Evolutionary conservation across 2,888 invertebrate genomes (phyloP).

Genomic region (Drosophila subsilvestris): DNA sequence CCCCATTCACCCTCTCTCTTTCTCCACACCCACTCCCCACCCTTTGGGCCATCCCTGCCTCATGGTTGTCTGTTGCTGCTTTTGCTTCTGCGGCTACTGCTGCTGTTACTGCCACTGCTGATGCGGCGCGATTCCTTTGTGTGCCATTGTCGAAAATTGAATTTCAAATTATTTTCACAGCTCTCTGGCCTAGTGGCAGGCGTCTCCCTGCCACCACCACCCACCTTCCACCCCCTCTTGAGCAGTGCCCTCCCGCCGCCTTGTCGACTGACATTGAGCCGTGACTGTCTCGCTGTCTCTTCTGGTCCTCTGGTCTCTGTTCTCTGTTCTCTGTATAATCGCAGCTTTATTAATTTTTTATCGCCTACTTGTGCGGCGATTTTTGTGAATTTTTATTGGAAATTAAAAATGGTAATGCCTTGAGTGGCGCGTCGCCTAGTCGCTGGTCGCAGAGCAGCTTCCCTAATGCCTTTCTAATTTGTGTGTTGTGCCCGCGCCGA

Average conservation of each 20-base stretch:
- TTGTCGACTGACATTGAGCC: constrained; percentile 64
- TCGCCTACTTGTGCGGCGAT: constrained; percentile 77
- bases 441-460: not conserved
- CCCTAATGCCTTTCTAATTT: constrained; percentile 73
- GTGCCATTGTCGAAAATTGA: constrained; percentile 80
- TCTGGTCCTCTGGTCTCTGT: constrained; percentile 39
- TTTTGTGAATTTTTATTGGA: constrained; percentile 78
- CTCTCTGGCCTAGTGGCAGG: constrained; percentile 55
- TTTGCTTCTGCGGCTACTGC: not conserved
- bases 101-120: constrained; percentile 24
- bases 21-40: not conserved
- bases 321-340: constrained; percentile 64
- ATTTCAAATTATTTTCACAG: constrained; percentile 80
- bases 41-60: not conserved
- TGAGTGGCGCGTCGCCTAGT: constrained; percentile 22
- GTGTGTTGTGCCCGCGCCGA: constrained; percentile 47
- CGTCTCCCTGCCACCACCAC: not conserved
- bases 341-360: constrained; percentile 80
- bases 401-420: constrained; percentile 77
- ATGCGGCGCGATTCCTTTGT: constrained; percentile 71
- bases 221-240: not conserved
- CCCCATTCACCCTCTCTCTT: constrained; percentile 3
- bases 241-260: not conserved
- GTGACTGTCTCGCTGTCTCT: constrained; percentile 31
- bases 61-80: constrained; percentile 22